Evolutionary conservation across 1,140 invertebrate species (phyloP).

Genomic region (Macrosteles quadrilineatus): DNA sequence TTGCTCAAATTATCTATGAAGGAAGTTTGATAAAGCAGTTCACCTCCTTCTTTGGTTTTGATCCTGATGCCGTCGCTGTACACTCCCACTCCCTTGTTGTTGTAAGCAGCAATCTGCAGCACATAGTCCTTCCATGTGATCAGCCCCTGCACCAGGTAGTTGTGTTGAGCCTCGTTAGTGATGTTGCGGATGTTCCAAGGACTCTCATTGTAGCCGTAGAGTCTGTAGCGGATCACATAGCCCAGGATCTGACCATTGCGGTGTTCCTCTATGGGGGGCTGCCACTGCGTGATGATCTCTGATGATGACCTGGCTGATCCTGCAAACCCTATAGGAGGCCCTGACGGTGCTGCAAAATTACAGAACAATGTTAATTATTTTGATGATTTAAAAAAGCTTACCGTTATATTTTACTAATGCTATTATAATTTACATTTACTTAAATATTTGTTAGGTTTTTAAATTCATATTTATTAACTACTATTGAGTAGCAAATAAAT

Average conservation of each 20-base stretch:
- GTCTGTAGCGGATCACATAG: slow-evolving; percentile 87
- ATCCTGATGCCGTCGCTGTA: slow-evolving; percentile 91
- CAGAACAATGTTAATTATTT: slow-evolving; percentile 22
- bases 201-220: slow-evolving; percentile 87
- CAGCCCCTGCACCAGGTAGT: slow-evolving; percentile 88
- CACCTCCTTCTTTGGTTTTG: slow-evolving; percentile 89
- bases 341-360: slow-evolving; percentile 76
- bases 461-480: too few species aligned
- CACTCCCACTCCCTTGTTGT: slow-evolving; percentile 93
- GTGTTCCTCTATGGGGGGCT: slow-evolving; percentile 88
- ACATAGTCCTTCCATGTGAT: slow-evolving; percentile 99
- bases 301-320: slow-evolving; percentile 89
- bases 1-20: too few species aligned
- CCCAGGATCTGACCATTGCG: slow-evolving; percentile 94
- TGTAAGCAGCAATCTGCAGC: slow-evolving; percentile 96
- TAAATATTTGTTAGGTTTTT: neutral
- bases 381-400: neutral
- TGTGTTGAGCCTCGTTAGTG: slow-evolving; percentile 87
- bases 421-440: neutral
- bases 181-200: slow-evolving; percentile 90
- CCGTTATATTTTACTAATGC: neutral
- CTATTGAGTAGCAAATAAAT: too few species aligned
- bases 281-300: slow-evolving; percentile 97
- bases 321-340: slow-evolving; percentile 85
- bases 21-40: too few species aligned